Evolutionary conservation across 2,888 invertebrate species (phyloP).

Genomic region (Oxystoma pomonae): DNA sequence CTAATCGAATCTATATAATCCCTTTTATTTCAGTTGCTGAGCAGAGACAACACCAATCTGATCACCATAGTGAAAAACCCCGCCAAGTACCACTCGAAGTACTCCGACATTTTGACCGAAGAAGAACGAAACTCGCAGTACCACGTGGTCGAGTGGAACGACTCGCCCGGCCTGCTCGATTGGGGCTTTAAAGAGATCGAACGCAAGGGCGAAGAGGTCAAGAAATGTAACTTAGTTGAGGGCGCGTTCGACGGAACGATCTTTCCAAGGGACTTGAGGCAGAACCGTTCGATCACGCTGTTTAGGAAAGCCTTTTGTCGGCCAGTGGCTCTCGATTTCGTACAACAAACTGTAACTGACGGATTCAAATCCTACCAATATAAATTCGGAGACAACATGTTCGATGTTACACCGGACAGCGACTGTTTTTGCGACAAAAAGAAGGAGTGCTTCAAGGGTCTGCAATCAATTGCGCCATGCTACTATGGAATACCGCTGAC

Average conservation of each 20-base stretch:
- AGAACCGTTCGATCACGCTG: constrained; percentile 55
- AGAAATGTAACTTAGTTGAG: constrained; percentile 61
- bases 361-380: constrained; percentile 61
- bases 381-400: constrained; percentile 56
- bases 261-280: constrained; percentile 59
- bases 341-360: constrained; percentile 38
- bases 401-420: constrained; percentile 58
- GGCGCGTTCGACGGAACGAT: constrained; percentile 69
- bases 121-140: constrained; percentile 45
- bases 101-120: constrained; percentile 30
- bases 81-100: constrained; percentile 25
- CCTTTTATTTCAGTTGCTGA: constrained; percentile 49
- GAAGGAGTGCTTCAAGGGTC: constrained; percentile 71
- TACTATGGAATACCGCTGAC: constrained; percentile 66
- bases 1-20: no score
- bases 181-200: constrained; percentile 58
- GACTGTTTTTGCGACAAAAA: constrained; percentile 59
- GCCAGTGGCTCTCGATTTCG: constrained; percentile 55
- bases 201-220: constrained; percentile 46
- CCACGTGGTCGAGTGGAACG: constrained; percentile 61
- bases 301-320: constrained; percentile 77
- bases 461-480: constrained; percentile 51
- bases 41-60: constrained; percentile 57
- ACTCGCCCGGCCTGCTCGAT: constrained; percentile 59
- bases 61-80: constrained; percentile 53